Conservation (phyloP, 2,888 invertebrate genomes). For the Cephus pygmeus region DNA sequence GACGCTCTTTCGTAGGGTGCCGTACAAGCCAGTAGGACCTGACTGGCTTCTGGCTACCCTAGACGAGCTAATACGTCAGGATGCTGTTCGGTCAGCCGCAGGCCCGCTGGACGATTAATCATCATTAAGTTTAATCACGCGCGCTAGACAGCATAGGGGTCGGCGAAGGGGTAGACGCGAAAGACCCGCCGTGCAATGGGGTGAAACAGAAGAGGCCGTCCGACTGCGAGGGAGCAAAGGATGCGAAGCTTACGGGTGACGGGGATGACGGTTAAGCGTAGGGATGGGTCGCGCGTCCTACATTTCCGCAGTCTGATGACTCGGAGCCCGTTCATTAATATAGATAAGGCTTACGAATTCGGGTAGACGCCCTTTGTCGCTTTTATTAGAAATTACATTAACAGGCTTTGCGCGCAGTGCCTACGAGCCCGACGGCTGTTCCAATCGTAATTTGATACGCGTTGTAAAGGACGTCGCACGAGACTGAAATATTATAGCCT, state of each 20-base stretch:
- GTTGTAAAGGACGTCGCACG: not conserved
- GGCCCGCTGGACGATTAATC: constrained; percentile 22
- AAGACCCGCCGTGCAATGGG: not conserved
- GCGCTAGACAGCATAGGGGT: not conserved
- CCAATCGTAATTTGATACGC: not conserved
- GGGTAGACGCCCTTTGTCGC: constrained; percentile 21
- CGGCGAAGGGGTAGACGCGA: not conserved
- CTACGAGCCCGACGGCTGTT: not conserved
- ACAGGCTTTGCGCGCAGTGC: not conserved
- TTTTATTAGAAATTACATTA: not conserved
- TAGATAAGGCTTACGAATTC: constrained; percentile 22
- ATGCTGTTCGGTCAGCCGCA: constrained; percentile 24
- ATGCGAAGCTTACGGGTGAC: not conserved
- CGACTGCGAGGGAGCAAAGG: not conserved
- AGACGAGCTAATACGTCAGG: constrained; percentile 24
- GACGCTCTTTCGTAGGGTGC: constrained; percentile 23
- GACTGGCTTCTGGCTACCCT: not conserved
- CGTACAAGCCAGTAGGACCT: constrained; percentile 1
- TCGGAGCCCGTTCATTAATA: constrained; percentile 22
- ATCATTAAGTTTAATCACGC: constrained; percentile 25
- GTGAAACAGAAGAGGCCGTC: not conserved
- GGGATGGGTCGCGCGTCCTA: constrained; percentile 9
- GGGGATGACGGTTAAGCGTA: not conserved
- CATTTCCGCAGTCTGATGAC: constrained; percentile 20
- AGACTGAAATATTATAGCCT: not conserved